phyloP scores from a whole-genome alignment of 2,113 vertebrate genomes.

The Naja naja region DNA sequence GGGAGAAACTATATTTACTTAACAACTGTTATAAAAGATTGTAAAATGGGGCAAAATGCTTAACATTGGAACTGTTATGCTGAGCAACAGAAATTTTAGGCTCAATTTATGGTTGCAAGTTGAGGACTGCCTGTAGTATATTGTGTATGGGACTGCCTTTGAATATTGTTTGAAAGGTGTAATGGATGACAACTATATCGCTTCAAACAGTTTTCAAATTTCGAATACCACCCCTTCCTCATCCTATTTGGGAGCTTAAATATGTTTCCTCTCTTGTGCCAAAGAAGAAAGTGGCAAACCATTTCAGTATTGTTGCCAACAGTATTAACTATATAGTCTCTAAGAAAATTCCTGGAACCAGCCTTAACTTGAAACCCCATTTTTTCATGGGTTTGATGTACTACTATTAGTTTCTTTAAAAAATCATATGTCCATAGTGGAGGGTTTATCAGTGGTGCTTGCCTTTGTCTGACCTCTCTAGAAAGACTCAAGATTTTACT shows the following conservation, averaged over 20 bases:
- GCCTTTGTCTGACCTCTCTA: neutral
- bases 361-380: neutral
- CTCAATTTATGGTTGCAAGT: neutral
- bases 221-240: neutral
- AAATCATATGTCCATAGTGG: neutral
- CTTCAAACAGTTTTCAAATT: neutral
- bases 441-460: neutral
- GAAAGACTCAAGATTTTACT: neutral
- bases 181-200: neutral
- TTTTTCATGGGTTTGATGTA: neutral
- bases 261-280: neutral
- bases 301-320: neutral
- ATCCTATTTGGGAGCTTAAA: neutral
- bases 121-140: neutral
- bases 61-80: neutral
- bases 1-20: neutral
- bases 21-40: neutral
- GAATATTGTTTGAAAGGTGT: neutral
- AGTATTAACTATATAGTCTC: neutral
- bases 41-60: neutral
- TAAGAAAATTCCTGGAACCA: neutral
- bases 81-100: neutral
- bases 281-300: neutral
- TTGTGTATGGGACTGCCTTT: neutral
- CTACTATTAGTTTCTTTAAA: neutral